Conservation (phyloP, 2,797 vertebrate genomes). For the Gastrophryne carolinensis region DNA sequence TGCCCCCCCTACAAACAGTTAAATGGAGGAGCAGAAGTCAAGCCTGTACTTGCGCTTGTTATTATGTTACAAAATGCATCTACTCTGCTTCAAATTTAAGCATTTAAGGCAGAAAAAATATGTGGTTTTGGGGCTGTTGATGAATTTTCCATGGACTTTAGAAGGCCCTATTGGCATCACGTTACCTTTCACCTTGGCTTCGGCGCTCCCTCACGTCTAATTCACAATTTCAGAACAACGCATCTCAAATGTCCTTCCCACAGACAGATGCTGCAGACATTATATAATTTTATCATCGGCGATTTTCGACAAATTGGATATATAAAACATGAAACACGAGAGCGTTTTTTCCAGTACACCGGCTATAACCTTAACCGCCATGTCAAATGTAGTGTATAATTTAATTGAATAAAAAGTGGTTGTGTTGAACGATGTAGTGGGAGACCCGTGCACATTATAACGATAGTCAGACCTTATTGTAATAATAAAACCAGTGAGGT, state of each 20-base stretch:
- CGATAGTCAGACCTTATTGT: conserved; percentile 24
- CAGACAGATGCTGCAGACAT: conserved; percentile 42
- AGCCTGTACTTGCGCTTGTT: neutral
- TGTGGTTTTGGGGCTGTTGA: conserved; percentile 46
- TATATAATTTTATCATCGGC: conserved; percentile 40
- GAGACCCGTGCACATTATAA: conserved; percentile 13
- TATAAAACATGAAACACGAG: conserved; percentile 36
- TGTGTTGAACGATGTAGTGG: conserved; percentile 7
- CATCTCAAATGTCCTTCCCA: conserved; percentile 18
- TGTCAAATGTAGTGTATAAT: conserved; percentile 47
- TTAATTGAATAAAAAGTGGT: conserved; percentile 44
- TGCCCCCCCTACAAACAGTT: conserved; percentile 4
- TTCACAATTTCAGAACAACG: conserved; percentile 19
- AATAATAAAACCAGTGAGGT: conserved; percentile 45
- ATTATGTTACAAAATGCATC: conserved; percentile 42
- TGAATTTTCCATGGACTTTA: conserved; percentile 42
- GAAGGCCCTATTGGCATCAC: conserved; percentile 21
- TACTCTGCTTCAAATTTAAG: conserved; percentile 39
- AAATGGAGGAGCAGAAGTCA: conserved; percentile 13
- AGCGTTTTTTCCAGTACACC: conserved; percentile 37
- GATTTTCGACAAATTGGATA: conserved; percentile 45
- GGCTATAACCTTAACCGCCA: conserved; percentile 38
- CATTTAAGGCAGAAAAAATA: conserved; percentile 39
- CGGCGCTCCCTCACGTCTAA: conserved; percentile 35
- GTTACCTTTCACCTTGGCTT: conserved; percentile 48